These are phyloP conservation scores for Campoletis sonorensis DNA, from an alignment of 1,140 invertebrate species.

Conservation along the genomic window DNA sequence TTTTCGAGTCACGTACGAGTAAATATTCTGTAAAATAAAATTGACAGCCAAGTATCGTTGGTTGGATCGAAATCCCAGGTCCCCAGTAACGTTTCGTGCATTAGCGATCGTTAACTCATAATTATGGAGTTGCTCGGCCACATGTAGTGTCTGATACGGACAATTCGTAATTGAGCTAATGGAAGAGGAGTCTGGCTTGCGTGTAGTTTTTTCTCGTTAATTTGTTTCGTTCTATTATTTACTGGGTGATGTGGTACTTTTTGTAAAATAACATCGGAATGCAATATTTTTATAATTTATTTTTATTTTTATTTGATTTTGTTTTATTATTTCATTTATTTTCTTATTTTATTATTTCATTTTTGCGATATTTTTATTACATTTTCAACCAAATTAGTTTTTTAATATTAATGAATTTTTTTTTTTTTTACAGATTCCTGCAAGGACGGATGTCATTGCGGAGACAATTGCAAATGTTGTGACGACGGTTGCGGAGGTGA, in stretches of 20 bases:
- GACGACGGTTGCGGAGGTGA: conserved; percentile 65
- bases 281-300: too few relatives aligned
- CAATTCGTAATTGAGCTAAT: conserved; percentile 28
- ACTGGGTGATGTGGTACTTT: background rate
- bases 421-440: conserved; percentile 63
- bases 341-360: too few relatives aligned
- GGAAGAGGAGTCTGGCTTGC: background rate
- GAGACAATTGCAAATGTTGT: conserved; percentile 69
- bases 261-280: background rate
- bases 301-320: too few relatives aligned
- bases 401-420: too few relatives aligned
- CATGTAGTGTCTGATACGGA: background rate
- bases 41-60: too few relatives aligned
- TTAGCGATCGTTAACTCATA: conserved; percentile 29
- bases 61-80: too few relatives aligned
- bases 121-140: background rate
- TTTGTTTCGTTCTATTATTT: background rate
- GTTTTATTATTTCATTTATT: too few relatives aligned
- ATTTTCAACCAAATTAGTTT: too few relatives aligned
- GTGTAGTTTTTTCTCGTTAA: background rate
- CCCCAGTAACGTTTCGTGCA: background rate
- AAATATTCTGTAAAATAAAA: too few relatives aligned
- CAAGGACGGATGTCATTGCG: conserved; percentile 66
- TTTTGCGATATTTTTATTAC: background rate
- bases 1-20: too few relatives aligned